phyloP scores from a whole-genome alignment of 2,113 vertebrate genomes.

The Solea solea region DNA sequence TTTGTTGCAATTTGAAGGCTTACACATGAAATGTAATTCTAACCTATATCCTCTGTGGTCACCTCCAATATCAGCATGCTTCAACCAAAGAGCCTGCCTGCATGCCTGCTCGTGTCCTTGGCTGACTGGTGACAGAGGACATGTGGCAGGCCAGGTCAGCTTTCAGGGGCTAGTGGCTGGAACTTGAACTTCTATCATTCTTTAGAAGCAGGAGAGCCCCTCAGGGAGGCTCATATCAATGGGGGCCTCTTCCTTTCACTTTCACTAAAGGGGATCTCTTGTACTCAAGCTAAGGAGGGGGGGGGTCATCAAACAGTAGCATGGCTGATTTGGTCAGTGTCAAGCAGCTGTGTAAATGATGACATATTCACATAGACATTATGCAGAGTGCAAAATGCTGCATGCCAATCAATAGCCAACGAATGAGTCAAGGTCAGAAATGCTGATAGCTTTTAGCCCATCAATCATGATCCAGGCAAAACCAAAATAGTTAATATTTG shows the following conservation, averaged over 20 bases:
- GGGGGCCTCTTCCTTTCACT: constrained; percentile 58
- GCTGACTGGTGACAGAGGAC: constrained; percentile 72
- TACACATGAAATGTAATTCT: too few relatives aligned
- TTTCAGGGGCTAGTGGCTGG: constrained; percentile 76
- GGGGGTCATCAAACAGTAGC: constrained; percentile 38
- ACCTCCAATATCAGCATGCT: constrained; percentile 16
- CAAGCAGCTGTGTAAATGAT: constrained; percentile 37
- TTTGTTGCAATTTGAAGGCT: too few relatives aligned
- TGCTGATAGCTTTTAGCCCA: too few relatives aligned
- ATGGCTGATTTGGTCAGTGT: constrained; percentile 37
- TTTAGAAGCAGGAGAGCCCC: constrained; percentile 60
- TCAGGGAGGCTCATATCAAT: constrained; percentile 68
- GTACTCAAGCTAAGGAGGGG: constrained; percentile 28
- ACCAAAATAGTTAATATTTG: neutral
- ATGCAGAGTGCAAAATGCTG: constrained; percentile 33
- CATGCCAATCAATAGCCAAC: constrained; percentile 31
- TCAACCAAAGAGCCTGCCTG: constrained; percentile 17
- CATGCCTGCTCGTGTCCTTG: constrained; percentile 63
- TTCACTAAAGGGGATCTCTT: constrained; percentile 41
- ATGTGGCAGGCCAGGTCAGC: constrained; percentile 68
- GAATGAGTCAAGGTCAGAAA: too few relatives aligned
- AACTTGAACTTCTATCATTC: constrained; percentile 75
- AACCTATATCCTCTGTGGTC: neutral
- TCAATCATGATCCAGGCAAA: constrained; percentile 1
- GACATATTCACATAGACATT: constrained; percentile 25